A percentile compares a stretch with the other conserved stretches of the same genome.
Evolutionary conservation across 2,888 invertebrate species (phyloP).

Genomic region (Iphiclides podalirius): DNA sequence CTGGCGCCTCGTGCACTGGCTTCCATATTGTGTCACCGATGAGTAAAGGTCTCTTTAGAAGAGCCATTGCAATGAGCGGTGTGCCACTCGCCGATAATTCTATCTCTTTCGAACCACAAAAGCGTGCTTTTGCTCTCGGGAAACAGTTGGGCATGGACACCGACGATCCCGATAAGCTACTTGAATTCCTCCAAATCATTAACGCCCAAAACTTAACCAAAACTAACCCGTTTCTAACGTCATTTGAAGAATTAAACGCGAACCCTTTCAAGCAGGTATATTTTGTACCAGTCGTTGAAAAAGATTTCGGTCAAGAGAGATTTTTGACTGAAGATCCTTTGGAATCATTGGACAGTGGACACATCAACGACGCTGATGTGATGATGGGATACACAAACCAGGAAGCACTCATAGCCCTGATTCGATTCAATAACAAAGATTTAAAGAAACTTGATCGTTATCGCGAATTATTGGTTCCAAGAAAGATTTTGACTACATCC

Average conservation of each 20-base stretch:
- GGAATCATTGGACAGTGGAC: slow-evolving; percentile 54
- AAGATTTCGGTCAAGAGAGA: slow-evolving; percentile 44
- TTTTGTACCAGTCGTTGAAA: slow-evolving; percentile 52
- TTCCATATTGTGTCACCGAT: slow-evolving; percentile 5
- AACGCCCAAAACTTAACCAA: slow-evolving; percentile 38
- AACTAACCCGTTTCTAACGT: background rate
- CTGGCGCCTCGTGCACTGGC: background rate
- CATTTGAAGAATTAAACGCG: background rate
- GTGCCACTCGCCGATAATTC: slow-evolving; percentile 63
- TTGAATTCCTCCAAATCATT: slow-evolving; percentile 46
- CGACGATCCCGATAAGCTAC: slow-evolving; percentile 39
- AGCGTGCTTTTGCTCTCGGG: slow-evolving; percentile 45
- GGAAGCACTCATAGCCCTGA: slow-evolving; percentile 70
- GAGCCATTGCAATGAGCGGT: slow-evolving; percentile 7
- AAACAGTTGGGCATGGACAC: slow-evolving; percentile 46
- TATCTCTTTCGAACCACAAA: slow-evolving; percentile 36
- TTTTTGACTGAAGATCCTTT: slow-evolving; percentile 43
- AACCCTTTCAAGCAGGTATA: slow-evolving; percentile 9
- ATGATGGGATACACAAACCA: slow-evolving; percentile 85
- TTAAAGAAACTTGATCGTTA: background rate
- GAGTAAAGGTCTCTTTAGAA: slow-evolving; percentile 2
- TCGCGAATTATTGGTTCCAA: background rate
- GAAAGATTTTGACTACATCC: background rate
- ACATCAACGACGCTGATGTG: slow-evolving; percentile 77
- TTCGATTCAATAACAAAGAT: background rate